Percentiles rank a stretch among this genome's conserved stretches.
These are phyloP conservation scores for Prosapia bicincta DNA, from an alignment of 2,888 invertebrate species.

Conservation along the genomic window DNA sequence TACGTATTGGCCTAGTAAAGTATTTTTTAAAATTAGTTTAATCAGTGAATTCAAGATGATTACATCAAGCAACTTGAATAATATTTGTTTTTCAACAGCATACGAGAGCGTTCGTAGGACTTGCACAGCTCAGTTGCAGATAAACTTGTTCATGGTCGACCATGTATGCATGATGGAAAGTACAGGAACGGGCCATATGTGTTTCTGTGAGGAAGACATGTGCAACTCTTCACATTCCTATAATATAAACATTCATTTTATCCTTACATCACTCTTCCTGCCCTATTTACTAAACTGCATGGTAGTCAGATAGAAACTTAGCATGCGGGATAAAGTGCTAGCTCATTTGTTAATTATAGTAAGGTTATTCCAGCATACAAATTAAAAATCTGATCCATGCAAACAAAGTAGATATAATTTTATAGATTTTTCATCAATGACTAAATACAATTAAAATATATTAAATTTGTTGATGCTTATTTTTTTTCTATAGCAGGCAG, in stretches of 20 bases:
- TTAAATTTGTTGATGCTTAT: no score
- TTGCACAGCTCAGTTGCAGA: slow-evolving; percentile 90
- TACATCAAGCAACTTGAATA: no score
- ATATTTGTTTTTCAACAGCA: slow-evolving; percentile 60
- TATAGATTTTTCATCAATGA: no score
- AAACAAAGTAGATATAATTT: no score
- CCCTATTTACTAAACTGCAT: not conserved
- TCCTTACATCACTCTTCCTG: not conserved
- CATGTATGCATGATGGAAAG: slow-evolving; percentile 99
- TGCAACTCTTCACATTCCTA: slow-evolving; percentile 58
- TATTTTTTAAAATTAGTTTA: not conserved
- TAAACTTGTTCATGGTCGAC: slow-evolving; percentile 96
- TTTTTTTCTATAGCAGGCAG: no score
- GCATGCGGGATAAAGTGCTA: not conserved
- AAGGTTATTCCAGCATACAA: no score
- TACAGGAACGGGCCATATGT: slow-evolving; percentile 97
- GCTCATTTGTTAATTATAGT: not conserved
- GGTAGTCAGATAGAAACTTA: not conserved
- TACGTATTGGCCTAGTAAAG: no score
- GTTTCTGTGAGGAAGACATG: slow-evolving; percentile 97
- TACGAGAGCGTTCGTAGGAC: slow-evolving; percentile 89
- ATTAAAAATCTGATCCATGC: no score
- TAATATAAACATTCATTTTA: not conserved
- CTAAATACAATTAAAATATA: no score
- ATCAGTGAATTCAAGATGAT: no score